Conservation (phyloP, 2,113 vertebrate genomes). For the Perca fluviatilis region DNA sequence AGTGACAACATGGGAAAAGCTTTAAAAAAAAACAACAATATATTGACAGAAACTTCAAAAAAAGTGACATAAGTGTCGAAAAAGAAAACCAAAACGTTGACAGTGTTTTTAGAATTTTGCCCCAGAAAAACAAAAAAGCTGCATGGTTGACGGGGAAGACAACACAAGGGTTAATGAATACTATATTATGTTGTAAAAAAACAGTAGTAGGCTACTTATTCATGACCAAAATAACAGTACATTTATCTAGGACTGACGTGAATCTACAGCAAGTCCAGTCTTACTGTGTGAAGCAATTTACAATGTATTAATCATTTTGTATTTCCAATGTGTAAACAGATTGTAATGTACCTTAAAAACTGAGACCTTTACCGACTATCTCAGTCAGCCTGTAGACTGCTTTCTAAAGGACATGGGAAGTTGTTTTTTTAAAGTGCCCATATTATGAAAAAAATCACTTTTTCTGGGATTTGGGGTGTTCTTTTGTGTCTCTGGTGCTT, state of each 20-base stretch:
- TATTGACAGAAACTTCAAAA: no score
- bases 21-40: no score
- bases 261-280: background rate
- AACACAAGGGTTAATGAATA: background rate
- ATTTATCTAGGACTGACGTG: background rate
- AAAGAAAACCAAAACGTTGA: no score
- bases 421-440: no score
- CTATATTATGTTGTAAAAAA: background rate
- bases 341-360: background rate
- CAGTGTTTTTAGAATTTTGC: no score
- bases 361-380: background rate
- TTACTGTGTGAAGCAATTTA: background rate
- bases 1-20: no score
- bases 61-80: no score
- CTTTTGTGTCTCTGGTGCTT: no score
- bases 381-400: background rate
- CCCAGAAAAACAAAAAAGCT: no score
- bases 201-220: background rate
- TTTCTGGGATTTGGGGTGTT: no score
- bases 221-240: background rate
- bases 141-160: no score
- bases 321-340: background rate
- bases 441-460: no score
- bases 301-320: background rate
- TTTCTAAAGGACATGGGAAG: background rate